These are phyloP conservation scores for Gallinago nigripennis DNA, from an alignment of 2,797 vertebrate species.

Conservation along the genomic window DNA sequence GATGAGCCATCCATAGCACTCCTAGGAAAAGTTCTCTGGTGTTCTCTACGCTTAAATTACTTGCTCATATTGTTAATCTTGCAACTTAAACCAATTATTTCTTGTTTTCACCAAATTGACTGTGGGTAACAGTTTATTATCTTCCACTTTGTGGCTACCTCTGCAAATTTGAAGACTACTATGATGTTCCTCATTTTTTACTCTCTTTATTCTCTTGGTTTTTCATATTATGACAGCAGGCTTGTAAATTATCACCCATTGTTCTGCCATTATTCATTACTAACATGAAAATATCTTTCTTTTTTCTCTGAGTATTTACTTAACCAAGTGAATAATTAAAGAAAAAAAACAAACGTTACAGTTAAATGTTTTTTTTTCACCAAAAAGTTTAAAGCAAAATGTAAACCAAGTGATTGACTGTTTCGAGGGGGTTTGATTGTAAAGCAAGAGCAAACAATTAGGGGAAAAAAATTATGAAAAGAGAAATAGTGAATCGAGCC, in stretches of 20 bases:
- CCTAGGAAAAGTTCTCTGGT: background rate
- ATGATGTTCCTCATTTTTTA: background rate
- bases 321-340: background rate
- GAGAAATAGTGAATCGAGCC: background rate
- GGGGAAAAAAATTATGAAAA: background rate
- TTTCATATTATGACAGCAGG: background rate
- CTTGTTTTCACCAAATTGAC: background rate
- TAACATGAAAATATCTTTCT: background rate
- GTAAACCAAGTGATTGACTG: rapidly evolving
- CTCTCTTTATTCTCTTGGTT: background rate
- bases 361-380: background rate
- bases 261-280: background rate
- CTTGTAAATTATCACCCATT: background rate
- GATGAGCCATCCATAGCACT: background rate
- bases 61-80: background rate
- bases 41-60: background rate
- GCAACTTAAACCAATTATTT: background rate
- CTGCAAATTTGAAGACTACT: background rate
- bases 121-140: background rate
- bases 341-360: background rate
- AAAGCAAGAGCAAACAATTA: background rate
- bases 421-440: background rate
- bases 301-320: background rate
- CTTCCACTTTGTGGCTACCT: background rate
- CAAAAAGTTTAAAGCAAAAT: background rate